These are phyloP conservation scores for Halocynthia roretzi DNA, from an alignment of 23 tunicate genomes.

Conservation along the genomic window DNA sequence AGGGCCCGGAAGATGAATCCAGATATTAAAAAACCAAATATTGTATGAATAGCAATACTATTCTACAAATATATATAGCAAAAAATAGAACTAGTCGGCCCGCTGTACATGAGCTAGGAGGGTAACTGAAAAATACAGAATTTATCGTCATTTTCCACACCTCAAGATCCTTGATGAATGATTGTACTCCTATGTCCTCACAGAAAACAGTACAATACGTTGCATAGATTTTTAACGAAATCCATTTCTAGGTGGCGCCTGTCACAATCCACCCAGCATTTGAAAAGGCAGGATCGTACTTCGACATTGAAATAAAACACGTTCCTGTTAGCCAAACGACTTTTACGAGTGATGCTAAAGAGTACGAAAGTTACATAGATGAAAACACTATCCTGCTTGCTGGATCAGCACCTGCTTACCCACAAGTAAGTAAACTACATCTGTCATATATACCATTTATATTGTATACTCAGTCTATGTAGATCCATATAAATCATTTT, in stretches of 20 bases:
- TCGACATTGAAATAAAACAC: conserved; percentile 61
- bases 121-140: not conserved
- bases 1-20: conserved; percentile 56
- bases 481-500: too few relatives aligned
- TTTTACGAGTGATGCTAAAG: conserved; percentile 28
- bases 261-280: conserved; percentile 84
- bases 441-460: not conserved
- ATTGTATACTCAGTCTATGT: too few relatives aligned
- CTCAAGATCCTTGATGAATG: not conserved
- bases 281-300: conserved; percentile 89
- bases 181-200: too few relatives aligned
- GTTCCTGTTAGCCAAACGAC: conserved; percentile 55
- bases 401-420: conserved; percentile 90
- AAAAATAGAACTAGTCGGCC: not conserved
- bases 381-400: conserved; percentile 65
- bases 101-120: not conserved
- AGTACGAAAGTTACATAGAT: conserved; percentile 63
- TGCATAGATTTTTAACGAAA: too few relatives aligned
- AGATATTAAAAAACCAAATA: conserved; percentile 57
- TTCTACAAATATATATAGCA: not conserved
- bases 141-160: not conserved
- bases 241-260: conserved; percentile 57
- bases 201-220: too few relatives aligned
- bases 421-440: conserved; percentile 42
- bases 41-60: conserved; percentile 27